Conservation (phyloP, 2,797 vertebrate species). For the Eulemur coronatus region DNA sequence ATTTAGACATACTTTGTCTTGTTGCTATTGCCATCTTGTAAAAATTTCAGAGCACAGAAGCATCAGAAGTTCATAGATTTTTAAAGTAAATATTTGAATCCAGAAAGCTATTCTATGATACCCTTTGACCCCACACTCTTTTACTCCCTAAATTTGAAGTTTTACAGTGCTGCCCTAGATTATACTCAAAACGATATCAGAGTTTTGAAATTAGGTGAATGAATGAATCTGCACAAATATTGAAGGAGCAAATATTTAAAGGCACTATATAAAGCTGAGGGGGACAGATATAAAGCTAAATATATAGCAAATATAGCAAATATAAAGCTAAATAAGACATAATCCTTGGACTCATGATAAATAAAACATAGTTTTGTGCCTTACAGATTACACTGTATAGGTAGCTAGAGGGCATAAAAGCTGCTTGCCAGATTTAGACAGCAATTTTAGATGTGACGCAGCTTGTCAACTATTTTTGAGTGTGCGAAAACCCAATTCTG, state of each 20-base stretch:
- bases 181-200: slow-evolving; percentile 11
- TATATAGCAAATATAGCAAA: not conserved
- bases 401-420: slow-evolving; percentile 34
- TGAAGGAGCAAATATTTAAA: slow-evolving; percentile 43
- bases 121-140: not conserved
- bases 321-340: not conserved
- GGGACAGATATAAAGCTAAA: slow-evolving; percentile 24
- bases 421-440: slow-evolving; percentile 59
- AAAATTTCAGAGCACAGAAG: slow-evolving; percentile 25
- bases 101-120: slow-evolving; percentile 8
- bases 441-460: slow-evolving; percentile 55
- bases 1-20: slow-evolving; percentile 40
- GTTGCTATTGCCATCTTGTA: not conserved
- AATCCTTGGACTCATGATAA: not conserved
- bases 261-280: not conserved
- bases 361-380: slow-evolving; percentile 6
- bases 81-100: slow-evolving; percentile 38
- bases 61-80: slow-evolving; percentile 20
- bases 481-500: slow-evolving; percentile 20
- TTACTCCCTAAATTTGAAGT: slow-evolving; percentile 40
- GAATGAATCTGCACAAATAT: slow-evolving; percentile 24
- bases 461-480: slow-evolving; percentile 31
- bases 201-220: slow-evolving; percentile 30
- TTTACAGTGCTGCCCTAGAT: not conserved
- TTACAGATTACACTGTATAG: not conserved